phyloP scores from a whole-genome alignment of 92 coral and sea anemone species.

The Siderastrea siderea region DNA sequence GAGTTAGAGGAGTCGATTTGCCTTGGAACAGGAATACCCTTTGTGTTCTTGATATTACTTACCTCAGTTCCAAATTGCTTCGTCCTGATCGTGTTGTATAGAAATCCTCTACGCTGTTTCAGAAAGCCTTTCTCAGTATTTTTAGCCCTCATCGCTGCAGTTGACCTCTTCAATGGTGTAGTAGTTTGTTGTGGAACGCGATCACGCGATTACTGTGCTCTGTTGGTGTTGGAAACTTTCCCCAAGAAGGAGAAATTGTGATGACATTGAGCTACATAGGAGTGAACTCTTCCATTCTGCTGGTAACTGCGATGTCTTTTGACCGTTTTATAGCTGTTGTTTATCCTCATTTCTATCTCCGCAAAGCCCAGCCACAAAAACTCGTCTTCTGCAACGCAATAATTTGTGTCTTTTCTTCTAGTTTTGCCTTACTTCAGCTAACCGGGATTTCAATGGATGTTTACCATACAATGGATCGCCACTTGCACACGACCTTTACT shows the following conservation, averaged over 20 bases:
- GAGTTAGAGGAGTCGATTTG: neutral
- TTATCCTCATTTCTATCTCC: slow-evolving; percentile 17
- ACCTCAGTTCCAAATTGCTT: neutral
- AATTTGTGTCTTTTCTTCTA: neutral
- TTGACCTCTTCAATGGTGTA: neutral
- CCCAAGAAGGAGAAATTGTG: neutral
- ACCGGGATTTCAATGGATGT: slow-evolving; percentile 8
- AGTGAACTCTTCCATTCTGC: slow-evolving; percentile 11
- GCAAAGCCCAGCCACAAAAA: neutral
- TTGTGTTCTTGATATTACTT: neutral
- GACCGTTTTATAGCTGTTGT: slow-evolving; percentile 24
- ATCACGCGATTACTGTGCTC: slow-evolving; percentile 1
- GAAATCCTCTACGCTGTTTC: slow-evolving; percentile 19
- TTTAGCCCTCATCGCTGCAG: neutral
- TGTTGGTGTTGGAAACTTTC: neutral
- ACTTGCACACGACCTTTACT: slow-evolving; percentile 25
- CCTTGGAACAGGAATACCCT: neutral
- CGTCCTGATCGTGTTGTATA: slow-evolving; percentile 11
- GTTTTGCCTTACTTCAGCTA: slow-evolving; percentile 20
- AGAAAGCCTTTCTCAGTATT: slow-evolving; percentile 7
- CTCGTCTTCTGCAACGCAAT: neutral
- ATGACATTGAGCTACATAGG: neutral
- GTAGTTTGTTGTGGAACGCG: neutral
- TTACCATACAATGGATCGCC: neutral
- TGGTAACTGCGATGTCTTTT: slow-evolving; percentile 17